Evolutionary conservation across 2,113 vertebrate species (phyloP).

Genomic region (Hepsetus odoe): DNA sequence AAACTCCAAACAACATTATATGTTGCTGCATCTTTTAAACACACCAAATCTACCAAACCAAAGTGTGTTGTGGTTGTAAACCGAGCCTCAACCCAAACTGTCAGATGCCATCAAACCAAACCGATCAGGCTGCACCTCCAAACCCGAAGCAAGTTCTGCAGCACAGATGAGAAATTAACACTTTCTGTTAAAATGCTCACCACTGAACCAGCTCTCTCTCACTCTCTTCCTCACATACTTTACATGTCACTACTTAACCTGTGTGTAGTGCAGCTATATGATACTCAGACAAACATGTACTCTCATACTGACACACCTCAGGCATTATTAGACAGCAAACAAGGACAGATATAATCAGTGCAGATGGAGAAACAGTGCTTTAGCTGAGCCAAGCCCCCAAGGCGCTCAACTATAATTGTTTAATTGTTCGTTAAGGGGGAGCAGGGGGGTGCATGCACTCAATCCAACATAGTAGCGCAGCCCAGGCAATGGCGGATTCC

Average conservation of each 20-base stretch:
- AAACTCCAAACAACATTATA: no score
- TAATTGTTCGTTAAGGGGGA: conserved; percentile 2
- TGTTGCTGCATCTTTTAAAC: not conserved
- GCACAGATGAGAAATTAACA: no score
- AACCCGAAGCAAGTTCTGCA: not conserved
- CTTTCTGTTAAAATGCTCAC: not conserved
- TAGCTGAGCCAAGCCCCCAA: not conserved
- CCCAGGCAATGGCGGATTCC: not conserved
- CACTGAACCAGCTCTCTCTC: no score
- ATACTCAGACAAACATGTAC: not conserved
- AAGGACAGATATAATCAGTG: not conserved
- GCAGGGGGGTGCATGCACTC: not conserved
- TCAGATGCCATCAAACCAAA: no score
- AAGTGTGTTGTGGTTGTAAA: no score
- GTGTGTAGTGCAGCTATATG: not conserved
- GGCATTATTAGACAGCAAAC: not conserved
- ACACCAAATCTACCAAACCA: not conserved
- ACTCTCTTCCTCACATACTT: not conserved
- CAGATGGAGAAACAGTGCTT: conserved; percentile 1
- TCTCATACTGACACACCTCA: not conserved
- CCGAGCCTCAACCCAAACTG: no score
- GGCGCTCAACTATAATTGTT: conserved; percentile 1
- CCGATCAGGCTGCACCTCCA: not conserved
- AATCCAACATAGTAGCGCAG: not conserved
- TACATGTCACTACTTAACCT: no score